A percentile compares a stretch with the other conserved stretches of the same genome.
These are phyloP conservation scores for Xenopus tropicalis DNA, from an alignment of 2,113 vertebrate genomes.

Conservation along the genomic window DNA sequence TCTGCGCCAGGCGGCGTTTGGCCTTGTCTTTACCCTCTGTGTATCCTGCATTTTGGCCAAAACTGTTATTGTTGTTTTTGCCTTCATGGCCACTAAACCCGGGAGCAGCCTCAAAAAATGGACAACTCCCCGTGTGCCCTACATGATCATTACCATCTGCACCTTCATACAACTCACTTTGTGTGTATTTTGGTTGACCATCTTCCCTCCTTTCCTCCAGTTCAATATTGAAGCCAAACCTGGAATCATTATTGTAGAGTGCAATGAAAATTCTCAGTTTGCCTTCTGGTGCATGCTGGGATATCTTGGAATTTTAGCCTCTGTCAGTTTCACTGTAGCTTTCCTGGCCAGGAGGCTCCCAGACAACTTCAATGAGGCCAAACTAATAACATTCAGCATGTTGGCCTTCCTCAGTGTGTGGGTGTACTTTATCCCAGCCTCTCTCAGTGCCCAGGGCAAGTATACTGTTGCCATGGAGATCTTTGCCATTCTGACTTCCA, in stretches of 20 bases:
- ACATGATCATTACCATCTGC: background rate
- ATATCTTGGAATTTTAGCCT: slow-evolving; percentile 34
- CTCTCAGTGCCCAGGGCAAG: slow-evolving; percentile 30
- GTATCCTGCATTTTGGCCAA: slow-evolving; percentile 46
- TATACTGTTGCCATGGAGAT: slow-evolving; percentile 44
- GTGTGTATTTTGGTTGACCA: slow-evolving; percentile 36
- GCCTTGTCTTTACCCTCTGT: slow-evolving; percentile 28
- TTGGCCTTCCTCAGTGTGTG: slow-evolving; percentile 42
- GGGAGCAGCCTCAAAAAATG: slow-evolving; percentile 32
- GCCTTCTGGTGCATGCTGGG: slow-evolving; percentile 42
- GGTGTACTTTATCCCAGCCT: slow-evolving; percentile 18
- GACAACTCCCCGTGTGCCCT: slow-evolving; percentile 9
- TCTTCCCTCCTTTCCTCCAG: slow-evolving; percentile 32
- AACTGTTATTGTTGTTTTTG: slow-evolving; percentile 41
- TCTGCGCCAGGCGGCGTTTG: slow-evolving; percentile 33
- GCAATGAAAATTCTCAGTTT: slow-evolving; percentile 31
- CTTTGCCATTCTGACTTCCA: slow-evolving; percentile 44
- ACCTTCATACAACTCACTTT: slow-evolving; percentile 35
- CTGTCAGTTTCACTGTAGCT: slow-evolving; percentile 40
- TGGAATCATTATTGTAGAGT: slow-evolving; percentile 37
- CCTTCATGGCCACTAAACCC: slow-evolving; percentile 43
- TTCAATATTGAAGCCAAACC: slow-evolving; percentile 15
- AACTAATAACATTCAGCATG: slow-evolving; percentile 49
- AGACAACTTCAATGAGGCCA: slow-evolving; percentile 47
- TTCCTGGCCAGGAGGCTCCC: slow-evolving; percentile 41